Percentiles rank a stretch among this genome's conserved stretches.
These are phyloP conservation scores for Haemorhous mexicanus DNA, from an alignment of 2,113 vertebrate genomes.

Conservation along the genomic window DNA sequence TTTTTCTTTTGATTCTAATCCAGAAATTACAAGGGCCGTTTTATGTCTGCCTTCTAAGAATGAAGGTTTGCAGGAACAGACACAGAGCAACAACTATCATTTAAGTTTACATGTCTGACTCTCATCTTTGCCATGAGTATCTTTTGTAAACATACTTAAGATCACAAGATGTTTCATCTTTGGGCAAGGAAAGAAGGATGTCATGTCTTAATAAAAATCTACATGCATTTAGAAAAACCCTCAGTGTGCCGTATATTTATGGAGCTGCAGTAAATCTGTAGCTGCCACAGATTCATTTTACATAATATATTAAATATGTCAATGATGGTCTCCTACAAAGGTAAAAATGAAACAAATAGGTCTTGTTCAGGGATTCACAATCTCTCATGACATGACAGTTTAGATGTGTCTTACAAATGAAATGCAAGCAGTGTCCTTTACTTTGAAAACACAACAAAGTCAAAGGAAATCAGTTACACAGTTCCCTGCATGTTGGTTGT, in stretches of 20 bases:
- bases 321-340: background rate
- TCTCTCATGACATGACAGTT: background rate
- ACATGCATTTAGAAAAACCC: slow-evolving; percentile 2
- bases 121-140: slow-evolving; percentile 29
- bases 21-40: background rate
- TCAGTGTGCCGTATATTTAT: background rate
- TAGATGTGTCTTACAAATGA: background rate
- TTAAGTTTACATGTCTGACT: slow-evolving; percentile 16
- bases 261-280: background rate
- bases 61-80: background rate
- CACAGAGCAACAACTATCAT: background rate
- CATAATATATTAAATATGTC: background rate
- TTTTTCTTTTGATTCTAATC: slow-evolving; percentile 43
- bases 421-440: background rate
- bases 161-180: slow-evolving; percentile 39
- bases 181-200: background rate
- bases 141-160: slow-evolving; percentile 30
- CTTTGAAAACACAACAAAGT: background rate
- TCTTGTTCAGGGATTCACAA: background rate
- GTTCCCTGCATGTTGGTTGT: background rate
- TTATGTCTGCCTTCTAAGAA: slow-evolving; percentile 11
- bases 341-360: background rate
- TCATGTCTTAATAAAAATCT: background rate
- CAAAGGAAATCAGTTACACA: background rate
- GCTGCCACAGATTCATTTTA: background rate